Percentiles rank a stretch among this genome's conserved stretches.
Conservation (phyloP, 1,140 invertebrate species). For the Diprion similis region DNA sequence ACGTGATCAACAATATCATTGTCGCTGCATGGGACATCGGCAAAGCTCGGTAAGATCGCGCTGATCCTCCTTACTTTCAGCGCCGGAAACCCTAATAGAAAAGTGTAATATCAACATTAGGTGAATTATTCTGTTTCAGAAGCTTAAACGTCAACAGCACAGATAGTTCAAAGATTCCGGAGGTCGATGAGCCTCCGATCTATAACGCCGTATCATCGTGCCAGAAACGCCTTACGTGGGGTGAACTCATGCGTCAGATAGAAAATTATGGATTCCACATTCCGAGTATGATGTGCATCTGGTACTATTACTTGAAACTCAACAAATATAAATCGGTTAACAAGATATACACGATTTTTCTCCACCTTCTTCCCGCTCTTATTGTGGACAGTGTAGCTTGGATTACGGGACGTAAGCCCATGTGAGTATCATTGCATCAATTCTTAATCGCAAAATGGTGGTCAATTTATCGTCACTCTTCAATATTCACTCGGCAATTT, state of each 20-base stretch:
- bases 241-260: conserved; percentile 61
- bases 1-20: conserved; percentile 83
- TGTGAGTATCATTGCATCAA: conserved; percentile 41
- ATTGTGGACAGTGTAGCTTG: conserved; percentile 43
- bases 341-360: conserved; percentile 52
- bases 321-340: conserved; percentile 59
- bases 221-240: conserved; percentile 67
- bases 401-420: conserved; percentile 52
- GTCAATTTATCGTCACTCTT: neutral
- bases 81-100: neutral
- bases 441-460: too few relatives aligned
- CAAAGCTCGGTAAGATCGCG: conserved; percentile 49
- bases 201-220: conserved; percentile 67
- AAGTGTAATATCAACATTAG: neutral
- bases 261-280: conserved; percentile 50
- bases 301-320: conserved; percentile 63
- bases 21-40: conserved; percentile 73
- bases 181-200: conserved; percentile 53
- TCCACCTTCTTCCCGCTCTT: too few relatives aligned
- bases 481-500: neutral
- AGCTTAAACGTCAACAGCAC: conserved; percentile 15
- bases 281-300: conserved; percentile 57
- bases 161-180: conserved; percentile 3
- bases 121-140: conserved; percentile 17
- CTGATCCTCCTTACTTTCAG: neutral